A percentile compares a stretch with the other conserved stretches of the same genome.
Evolutionary conservation across 1,140 invertebrate species (phyloP).

Genomic region (Gryon sp.): DNA sequence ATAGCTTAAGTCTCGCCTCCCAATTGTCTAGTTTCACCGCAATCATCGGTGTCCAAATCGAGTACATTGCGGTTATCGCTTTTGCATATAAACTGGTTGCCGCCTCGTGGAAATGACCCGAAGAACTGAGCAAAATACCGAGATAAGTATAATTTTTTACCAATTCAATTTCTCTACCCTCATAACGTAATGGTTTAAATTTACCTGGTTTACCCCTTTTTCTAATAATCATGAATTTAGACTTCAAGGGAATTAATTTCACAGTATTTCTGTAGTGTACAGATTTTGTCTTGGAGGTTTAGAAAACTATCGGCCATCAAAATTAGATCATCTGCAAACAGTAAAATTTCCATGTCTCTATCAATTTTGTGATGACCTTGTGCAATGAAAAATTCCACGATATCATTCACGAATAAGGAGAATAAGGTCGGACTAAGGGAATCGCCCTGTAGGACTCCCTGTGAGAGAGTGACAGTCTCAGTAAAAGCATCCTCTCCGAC

Average conservation of each 20-base stretch:
- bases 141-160: constrained; percentile 31
- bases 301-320: constrained; percentile 11
- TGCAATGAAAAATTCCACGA: constrained; percentile 1
- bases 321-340: constrained; percentile 46
- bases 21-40: constrained; percentile 1
- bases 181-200: constrained; percentile 12
- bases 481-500: neutral
- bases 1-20: neutral
- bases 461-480: constrained; percentile 1
- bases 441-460: constrained; percentile 50
- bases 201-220: constrained; percentile 2
- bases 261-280: constrained; percentile 30
- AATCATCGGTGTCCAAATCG: constrained; percentile 1
- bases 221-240: constrained; percentile 24
- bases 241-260: constrained; percentile 16
- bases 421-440: constrained; percentile 35
- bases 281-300: constrained; percentile 32
- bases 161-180: neutral
- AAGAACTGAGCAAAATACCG: constrained; percentile 17
- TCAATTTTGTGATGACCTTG: constrained; percentile 7
- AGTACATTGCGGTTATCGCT: neutral
- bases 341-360: constrained; percentile 20
- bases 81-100: neutral
- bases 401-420: constrained; percentile 23
- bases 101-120: constrained; percentile 11